Evolutionary conservation across 1,140 invertebrate genomes (phyloP), one percentile per base, ranked within the genome.

Genomic region (Bombus sylvicola): DNA sequence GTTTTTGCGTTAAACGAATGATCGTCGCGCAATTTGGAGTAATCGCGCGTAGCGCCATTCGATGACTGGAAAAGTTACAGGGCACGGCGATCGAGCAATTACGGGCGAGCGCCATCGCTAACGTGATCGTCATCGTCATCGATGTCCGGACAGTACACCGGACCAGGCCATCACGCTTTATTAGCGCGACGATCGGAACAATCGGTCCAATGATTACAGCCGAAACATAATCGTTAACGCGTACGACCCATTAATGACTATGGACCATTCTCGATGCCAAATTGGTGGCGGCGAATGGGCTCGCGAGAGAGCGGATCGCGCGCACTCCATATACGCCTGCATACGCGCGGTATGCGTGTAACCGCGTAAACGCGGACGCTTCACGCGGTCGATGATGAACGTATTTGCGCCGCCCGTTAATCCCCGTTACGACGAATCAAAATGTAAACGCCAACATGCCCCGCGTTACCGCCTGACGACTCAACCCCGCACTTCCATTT

Each of bases 211-310:
- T 94, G 94, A 95, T 95, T 94, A 95, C 93, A 94, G 88, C 94
- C 93, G 92, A 94, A 93, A 94, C 94, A 94, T 95, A 94, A 95
- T 94, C 94, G 94, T 95, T 95, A 94, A 91, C 93, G 91, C 90
- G 89, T 92, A 94, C 92, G 90, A 92, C 87, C 94, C 93, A 94
- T 95, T 94, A 93, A 94, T 94, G 93, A 93, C 93, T 89, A 92
- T 92, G 92, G 91, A 92, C 92, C 92, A 94, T 94, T 94, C 89
- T 92, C 92, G 89, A 90, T 91, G 92, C 91, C 89, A 94, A 94
- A 95, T 94, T 94, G 93, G 91, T 92, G 90, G 75, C 86, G 88
- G 88, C 83, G 91, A 89, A 88, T 89, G 88, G 87, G 86, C 86
- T 85, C 76, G 75, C 66, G 76, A 59, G 84, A 82, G 81, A 75